A percentile compares a stretch with the other conserved stretches of the same genome.
phyloP scores from a whole-genome alignment of 53 echinoderm and acorn worm genomes.

The Zoroaster sp. region DNA sequence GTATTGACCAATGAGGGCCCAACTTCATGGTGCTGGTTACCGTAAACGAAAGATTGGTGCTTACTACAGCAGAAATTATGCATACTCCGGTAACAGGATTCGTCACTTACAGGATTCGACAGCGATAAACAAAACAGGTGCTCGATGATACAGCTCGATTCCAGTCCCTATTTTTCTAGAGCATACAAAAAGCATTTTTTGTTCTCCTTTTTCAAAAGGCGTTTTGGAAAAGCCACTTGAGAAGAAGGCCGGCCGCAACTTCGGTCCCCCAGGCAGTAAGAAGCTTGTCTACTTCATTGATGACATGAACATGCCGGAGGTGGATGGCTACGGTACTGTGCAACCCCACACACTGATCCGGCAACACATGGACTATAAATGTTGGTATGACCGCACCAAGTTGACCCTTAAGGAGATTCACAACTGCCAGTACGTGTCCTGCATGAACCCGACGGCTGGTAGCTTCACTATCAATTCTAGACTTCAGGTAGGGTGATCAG shows the following conservation, averaged over 20 bases:
- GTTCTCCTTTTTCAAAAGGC: slow-evolving; percentile 29
- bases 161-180: too few species aligned
- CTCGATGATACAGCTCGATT: too few species aligned
- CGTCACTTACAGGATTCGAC: too few species aligned
- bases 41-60: too few species aligned
- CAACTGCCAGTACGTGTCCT: slow-evolving; percentile 96
- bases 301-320: slow-evolving; percentile 99
- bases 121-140: too few species aligned
- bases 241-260: slow-evolving; percentile 98
- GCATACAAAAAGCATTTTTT: too few species aligned
- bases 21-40: too few species aligned
- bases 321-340: slow-evolving; percentile 94
- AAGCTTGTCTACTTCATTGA: slow-evolving; percentile 98
- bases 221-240: slow-evolving; percentile 95
- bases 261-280: slow-evolving; percentile 96
- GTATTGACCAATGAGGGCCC: too few species aligned
- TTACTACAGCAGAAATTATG: too few species aligned
- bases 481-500: slow-evolving; percentile 66
- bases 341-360: slow-evolving; percentile 94
- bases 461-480: slow-evolving; percentile 98
- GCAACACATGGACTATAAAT: slow-evolving; percentile 97
- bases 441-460: slow-evolving; percentile 95
- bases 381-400: slow-evolving; percentile 95
- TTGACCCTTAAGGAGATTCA: slow-evolving; percentile 94
- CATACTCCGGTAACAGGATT: too few species aligned